These are phyloP conservation scores for Chionis minor DNA, from an alignment of 2,113 vertebrate species.

Conservation along the genomic window DNA sequence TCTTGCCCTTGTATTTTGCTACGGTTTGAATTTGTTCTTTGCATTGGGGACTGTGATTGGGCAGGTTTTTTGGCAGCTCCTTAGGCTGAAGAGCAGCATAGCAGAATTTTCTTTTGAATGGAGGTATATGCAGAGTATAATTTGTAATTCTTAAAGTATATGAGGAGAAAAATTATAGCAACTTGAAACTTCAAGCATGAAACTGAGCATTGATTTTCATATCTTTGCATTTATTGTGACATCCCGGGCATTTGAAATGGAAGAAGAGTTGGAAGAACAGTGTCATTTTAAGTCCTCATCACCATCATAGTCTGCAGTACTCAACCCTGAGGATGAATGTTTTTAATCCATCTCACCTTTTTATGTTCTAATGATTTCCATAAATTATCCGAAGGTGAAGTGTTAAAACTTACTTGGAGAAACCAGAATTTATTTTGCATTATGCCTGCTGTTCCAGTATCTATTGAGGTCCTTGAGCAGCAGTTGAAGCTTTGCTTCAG, in stretches of 20 bases:
- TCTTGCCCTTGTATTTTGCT: conserved; percentile 9
- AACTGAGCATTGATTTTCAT: background rate
- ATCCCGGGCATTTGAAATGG: background rate
- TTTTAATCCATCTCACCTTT: background rate
- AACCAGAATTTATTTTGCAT: background rate
- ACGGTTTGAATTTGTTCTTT: background rate
- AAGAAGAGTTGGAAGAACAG: background rate
- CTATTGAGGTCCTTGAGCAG: background rate
- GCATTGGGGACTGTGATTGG: background rate
- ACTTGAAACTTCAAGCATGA: background rate
- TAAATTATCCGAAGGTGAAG: background rate
- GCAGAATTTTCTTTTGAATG: background rate
- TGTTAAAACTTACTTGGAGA: background rate
- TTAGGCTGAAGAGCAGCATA: background rate
- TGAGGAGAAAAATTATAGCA: background rate
- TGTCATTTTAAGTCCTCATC: background rate
- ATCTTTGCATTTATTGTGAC: background rate
- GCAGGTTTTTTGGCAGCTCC: background rate
- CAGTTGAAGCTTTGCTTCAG: background rate
- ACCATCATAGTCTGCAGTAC: background rate
- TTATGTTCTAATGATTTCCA: background rate
- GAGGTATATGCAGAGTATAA: background rate
- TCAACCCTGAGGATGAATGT: background rate
- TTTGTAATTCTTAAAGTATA: background rate
- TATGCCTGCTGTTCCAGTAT: background rate